phyloP scores from a whole-genome alignment of 2,797 vertebrate genomes.

The Crenichthys baileyi region DNA sequence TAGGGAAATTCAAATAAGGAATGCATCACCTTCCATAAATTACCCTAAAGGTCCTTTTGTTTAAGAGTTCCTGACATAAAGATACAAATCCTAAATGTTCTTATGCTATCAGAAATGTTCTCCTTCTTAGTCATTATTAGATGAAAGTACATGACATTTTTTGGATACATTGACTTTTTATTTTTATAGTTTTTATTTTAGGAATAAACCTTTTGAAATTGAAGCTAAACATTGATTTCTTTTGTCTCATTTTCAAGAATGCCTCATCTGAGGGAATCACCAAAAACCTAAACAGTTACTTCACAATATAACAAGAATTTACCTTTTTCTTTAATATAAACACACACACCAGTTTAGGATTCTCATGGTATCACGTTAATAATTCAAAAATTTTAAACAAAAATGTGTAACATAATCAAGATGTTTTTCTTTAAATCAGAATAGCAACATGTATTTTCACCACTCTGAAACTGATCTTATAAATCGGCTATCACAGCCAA shows the following conservation, averaged over 20 bases:
- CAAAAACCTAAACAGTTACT: neutral
- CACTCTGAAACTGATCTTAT: no score
- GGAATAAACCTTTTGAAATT: neutral
- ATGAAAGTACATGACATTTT: neutral
- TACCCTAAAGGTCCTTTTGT: neutral
- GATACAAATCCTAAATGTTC: neutral
- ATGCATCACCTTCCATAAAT: neutral
- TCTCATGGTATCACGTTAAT: neutral
- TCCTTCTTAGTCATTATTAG: neutral
- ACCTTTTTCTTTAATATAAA: neutral
- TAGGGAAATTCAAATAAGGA: constrained; percentile 1
- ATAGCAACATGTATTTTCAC: neutral
- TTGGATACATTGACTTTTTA: neutral
- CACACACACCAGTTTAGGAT: neutral
- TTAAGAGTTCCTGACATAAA: neutral
- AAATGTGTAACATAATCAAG: neutral
- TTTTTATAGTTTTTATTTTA: no score
- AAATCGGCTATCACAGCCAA: no score
- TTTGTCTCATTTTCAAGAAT: neutral
- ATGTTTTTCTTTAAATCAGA: neutral
- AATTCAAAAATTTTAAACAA: neutral
- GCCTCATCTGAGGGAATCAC: neutral
- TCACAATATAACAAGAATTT: neutral
- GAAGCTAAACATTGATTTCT: neutral
- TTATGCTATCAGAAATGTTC: neutral